Evolutionary conservation across 2,797 vertebrate genomes (phyloP), one percentile per base, ranked within the genome.

Genomic region (Ficedula albicollis): DNA sequence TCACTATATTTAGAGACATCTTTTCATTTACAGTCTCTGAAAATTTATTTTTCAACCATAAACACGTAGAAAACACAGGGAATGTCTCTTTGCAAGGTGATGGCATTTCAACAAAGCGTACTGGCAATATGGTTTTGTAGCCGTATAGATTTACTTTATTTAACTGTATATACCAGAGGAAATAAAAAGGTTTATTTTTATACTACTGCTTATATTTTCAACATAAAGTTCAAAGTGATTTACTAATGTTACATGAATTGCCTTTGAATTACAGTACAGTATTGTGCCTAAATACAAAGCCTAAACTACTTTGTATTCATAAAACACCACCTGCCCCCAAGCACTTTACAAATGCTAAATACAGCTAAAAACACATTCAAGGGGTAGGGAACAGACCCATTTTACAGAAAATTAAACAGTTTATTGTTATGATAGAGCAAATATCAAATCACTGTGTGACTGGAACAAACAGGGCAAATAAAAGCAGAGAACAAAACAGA

Each of bases 111-210:
- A 96, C 95, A 96, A 95, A 96, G 94, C 93, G 62, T 39, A 74
- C 86, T 59, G 43, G 89, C 95, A 96, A 97, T 96, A 91, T 4
- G 3, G 90, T 91, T 96, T 95, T 85, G 95, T 95, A 93, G 93
- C 60, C 73, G 41, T 83, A 87, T 81, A 80, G 76, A 81, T 46
- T 94, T 96, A 92, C 86, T 96, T 97, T 97, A 96, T 95, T 97
- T 96, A 97, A 96, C 93, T 90, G 79, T 89, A 95, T 92, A 92
- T 96, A 96, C 89, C 88, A 96, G 58, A 96, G 68, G 95, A 97
- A 96, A 97, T 97, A 97, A 96, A 97, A 96, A 92, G 90, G 84
- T 96, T 96, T 97, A 95, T 95, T 96, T 97, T 96, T 93, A 96
- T 91, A 94, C 87, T 88, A 70, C 80, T 93, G 92, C 93, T 96